Evolutionary conservation across 1,140 invertebrate genomes (phyloP).

Genomic region (Thaumetopoea pityocampa): DNA sequence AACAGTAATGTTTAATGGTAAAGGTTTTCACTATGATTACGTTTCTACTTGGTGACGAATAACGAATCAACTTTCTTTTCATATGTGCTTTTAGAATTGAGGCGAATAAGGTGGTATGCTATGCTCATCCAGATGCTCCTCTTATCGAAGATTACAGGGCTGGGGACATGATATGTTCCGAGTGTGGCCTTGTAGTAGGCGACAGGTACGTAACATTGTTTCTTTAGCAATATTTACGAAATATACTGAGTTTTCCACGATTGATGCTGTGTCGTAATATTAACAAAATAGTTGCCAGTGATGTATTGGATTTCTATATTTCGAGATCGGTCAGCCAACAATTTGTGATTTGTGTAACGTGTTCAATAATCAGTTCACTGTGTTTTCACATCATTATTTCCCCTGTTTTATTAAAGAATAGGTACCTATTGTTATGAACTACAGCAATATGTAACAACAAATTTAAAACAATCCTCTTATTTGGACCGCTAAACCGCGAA

Average conservation of each 20-base stretch:
- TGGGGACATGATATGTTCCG: slow-evolving; percentile 98
- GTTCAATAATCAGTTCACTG: too few species aligned
- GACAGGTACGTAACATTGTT: slow-evolving; percentile 84
- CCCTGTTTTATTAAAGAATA: too few species aligned
- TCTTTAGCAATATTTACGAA: slow-evolving; percentile 32
- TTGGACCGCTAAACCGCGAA: too few species aligned
- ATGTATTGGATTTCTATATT: slow-evolving; percentile 25
- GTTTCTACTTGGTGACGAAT: slow-evolving; percentile 39
- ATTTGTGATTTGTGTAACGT: slow-evolving; percentile 15
- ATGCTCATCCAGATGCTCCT: slow-evolving; percentile 95
- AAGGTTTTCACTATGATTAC: slow-evolving; percentile 22
- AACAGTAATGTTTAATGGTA: slow-evolving; percentile 29
- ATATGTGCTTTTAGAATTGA: slow-evolving; percentile 79
- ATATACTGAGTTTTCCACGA: slow-evolving; percentile 21
- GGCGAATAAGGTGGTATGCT: slow-evolving; percentile 90
- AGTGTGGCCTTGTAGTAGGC: slow-evolving; percentile 99
- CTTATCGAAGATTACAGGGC: slow-evolving; percentile 99
- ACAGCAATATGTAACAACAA: too few species aligned
- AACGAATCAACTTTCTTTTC: slow-evolving; percentile 48
- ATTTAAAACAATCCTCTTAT: too few species aligned
- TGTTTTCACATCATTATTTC: too few species aligned
- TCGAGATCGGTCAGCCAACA: slow-evolving; percentile 17
- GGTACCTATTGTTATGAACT: too few species aligned
- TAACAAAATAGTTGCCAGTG: slow-evolving; percentile 21
- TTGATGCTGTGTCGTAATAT: slow-evolving; percentile 21